phyloP scores from a whole-genome alignment of 2,888 invertebrate species.

The Tiliacea aurago region DNA sequence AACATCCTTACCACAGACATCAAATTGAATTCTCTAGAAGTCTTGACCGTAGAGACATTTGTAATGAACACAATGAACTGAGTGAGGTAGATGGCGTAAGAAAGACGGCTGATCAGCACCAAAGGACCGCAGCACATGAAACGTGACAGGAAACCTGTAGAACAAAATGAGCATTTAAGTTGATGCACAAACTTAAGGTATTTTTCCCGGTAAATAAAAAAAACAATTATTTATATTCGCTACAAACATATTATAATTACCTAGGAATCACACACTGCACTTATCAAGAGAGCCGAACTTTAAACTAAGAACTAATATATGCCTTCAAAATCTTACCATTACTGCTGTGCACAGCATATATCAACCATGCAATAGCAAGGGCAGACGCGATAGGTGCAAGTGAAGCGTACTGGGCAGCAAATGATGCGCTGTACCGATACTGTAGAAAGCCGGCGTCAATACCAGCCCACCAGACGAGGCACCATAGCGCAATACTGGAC shows the following conservation, averaged over 20 bases:
- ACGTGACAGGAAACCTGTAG: conserved; percentile 85
- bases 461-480: conserved; percentile 91
- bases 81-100: conserved; percentile 92
- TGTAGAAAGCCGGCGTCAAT: conserved; percentile 90
- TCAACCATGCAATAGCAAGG: conserved; percentile 91
- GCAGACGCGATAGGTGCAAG: conserved; percentile 92
- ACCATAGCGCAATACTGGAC: conserved; percentile 81
- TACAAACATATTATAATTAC: neutral
- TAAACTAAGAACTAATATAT: neutral
- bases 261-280: neutral
- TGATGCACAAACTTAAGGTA: neutral
- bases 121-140: conserved; percentile 90
- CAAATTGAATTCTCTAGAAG: conserved; percentile 90
- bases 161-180: neutral
- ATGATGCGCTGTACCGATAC: conserved; percentile 91
- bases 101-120: conserved; percentile 91
- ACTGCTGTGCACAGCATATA: conserved; percentile 91
- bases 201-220: neutral
- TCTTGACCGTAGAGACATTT: conserved; percentile 91
- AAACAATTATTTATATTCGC: neutral
- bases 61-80: conserved; percentile 93
- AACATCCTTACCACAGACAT: conserved; percentile 88
- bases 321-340: conserved; percentile 81
- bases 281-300: neutral
- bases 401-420: conserved; percentile 92